Conservation (phyloP, 2,113 vertebrate species). For the Bothrops jararaca region DNA sequence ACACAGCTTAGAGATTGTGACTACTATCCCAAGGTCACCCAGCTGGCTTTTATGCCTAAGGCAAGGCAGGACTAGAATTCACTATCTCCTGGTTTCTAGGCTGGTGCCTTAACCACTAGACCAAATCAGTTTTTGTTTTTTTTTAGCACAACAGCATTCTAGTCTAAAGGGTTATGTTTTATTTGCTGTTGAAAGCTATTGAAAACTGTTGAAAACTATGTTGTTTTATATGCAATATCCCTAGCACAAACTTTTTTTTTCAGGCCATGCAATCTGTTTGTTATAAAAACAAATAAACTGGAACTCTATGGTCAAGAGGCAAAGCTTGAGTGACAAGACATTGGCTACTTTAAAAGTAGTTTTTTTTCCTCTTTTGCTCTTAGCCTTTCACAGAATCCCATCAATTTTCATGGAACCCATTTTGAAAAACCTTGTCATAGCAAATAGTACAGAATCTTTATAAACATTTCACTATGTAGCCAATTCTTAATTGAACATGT, state of each 20-base stretch:
- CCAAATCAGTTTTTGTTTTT: not conserved
- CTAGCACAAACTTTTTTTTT: not conserved
- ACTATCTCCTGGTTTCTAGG: not conserved
- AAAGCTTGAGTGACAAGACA: not conserved
- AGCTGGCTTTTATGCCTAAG: not conserved
- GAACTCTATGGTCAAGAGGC: not conserved
- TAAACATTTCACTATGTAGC: not conserved
- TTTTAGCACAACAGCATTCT: not conserved
- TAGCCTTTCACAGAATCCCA: not conserved
- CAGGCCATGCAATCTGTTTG: not conserved
- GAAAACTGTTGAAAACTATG: not conserved
- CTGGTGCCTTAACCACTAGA: not conserved
- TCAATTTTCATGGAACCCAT: not conserved
- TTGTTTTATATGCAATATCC: not conserved
- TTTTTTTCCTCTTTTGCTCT: not conserved
- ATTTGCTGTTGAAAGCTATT: not conserved
- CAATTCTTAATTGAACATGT: not conserved
- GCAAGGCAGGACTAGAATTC: not conserved
- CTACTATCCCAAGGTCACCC: not conserved
- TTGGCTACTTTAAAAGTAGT: not conserved
- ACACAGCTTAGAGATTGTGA: not conserved
- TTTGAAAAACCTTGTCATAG: not conserved
- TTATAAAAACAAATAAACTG: not conserved
- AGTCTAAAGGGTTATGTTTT: not conserved
- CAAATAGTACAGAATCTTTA: not conserved